phyloP scores from a whole-genome alignment of 92 coral and sea anemone genomes.

The Muricea muricata region DNA sequence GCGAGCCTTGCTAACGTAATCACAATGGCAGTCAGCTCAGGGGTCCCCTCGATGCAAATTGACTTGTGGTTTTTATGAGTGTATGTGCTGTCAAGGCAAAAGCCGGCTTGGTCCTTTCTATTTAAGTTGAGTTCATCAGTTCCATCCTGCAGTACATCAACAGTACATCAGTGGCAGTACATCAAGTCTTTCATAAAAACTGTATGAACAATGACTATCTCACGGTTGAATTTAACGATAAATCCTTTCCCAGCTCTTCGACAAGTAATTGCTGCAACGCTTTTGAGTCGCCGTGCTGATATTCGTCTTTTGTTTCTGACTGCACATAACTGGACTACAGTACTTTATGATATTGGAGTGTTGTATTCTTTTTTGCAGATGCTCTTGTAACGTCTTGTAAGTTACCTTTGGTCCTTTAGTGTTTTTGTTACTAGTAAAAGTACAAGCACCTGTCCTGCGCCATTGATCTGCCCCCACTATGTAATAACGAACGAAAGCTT shows the following conservation, averaged over 20 bases:
- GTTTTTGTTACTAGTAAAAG: conserved; percentile 37
- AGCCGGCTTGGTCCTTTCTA: no score
- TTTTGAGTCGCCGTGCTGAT: conserved; percentile 12
- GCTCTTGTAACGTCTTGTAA: neutral
- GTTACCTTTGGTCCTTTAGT: neutral
- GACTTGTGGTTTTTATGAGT: neutral
- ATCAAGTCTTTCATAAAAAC: conserved; percentile 57
- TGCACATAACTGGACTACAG: conserved; percentile 41
- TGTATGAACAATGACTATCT: conserved; percentile 55
- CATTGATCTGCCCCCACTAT: no score
- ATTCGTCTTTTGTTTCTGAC: conserved; percentile 57
- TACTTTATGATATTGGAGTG: conserved; percentile 9
- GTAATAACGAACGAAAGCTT: no score
- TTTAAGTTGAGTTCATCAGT: conserved; percentile 12
- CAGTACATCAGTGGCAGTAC: conserved; percentile 13
- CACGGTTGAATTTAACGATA: conserved; percentile 39
- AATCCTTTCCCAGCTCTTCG: neutral
- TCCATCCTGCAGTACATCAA: no score
- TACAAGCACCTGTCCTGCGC: conserved; percentile 44
- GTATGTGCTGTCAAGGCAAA: neutral
- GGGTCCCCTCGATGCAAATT: neutral
- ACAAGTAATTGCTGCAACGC: conserved; percentile 12
- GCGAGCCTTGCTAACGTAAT: conserved; percentile 48
- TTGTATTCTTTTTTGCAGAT: conserved; percentile 4
- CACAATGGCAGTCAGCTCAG: conserved; percentile 20